phyloP scores from a whole-genome alignment of 2,113 vertebrate genomes.

The Hystrix cristata region DNA sequence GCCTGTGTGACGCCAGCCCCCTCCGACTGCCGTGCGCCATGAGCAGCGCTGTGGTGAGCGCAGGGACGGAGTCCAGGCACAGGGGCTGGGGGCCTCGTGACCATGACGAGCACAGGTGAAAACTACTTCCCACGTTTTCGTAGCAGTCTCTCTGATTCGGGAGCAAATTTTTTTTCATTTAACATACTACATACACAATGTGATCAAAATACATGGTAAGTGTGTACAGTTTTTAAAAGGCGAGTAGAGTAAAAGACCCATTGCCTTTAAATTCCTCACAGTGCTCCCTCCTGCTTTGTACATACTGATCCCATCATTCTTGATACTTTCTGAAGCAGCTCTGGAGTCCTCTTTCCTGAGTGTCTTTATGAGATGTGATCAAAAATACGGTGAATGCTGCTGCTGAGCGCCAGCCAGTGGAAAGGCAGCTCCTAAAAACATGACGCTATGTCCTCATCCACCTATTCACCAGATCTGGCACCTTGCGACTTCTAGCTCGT shows the following conservation, averaged over 20 bases:
- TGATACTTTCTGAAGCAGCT: not conserved
- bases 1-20: not conserved
- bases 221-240: not conserved
- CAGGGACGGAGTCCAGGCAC: not conserved
- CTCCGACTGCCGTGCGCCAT: accelerated
- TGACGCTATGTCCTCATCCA: not conserved
- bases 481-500: not conserved
- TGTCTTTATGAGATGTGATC: not conserved
- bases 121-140: not conserved
- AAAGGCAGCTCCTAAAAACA: not conserved
- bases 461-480: not conserved
- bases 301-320: not conserved
- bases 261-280: not conserved
- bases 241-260: not conserved
- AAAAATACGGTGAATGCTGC: not conserved
- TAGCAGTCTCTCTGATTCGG: not conserved
- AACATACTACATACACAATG: not conserved
- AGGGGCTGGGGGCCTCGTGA: not conserved
- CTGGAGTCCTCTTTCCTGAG: not conserved
- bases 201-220: not conserved
- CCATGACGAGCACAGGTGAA: not conserved
- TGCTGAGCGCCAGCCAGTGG: not conserved
- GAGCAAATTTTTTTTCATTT: not conserved
- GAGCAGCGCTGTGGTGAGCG: not conserved
- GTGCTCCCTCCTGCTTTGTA: not conserved